Conservation (phyloP, 2,797 vertebrate species). For the Catharus ustulatus region DNA sequence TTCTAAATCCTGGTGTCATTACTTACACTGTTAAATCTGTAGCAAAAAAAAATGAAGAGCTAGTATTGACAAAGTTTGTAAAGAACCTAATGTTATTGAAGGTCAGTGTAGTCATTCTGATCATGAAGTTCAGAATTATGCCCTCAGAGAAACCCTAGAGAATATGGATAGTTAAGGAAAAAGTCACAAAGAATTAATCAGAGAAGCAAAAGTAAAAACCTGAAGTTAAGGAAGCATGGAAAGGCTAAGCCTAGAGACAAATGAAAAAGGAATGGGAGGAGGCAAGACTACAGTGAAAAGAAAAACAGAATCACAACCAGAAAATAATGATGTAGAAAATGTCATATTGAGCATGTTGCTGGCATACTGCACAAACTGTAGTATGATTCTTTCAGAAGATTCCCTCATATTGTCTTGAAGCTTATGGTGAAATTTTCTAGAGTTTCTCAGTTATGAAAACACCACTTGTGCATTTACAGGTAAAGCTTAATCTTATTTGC, state of each 20-base stretch:
- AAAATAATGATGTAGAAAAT: not conserved
- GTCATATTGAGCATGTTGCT: not conserved
- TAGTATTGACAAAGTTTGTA: slow-evolving; percentile 31
- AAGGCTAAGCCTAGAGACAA: slow-evolving; percentile 46
- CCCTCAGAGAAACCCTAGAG: slow-evolving; percentile 30
- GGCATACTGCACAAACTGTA: not conserved
- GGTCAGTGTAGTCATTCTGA: slow-evolving; percentile 44
- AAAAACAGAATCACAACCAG: not conserved
- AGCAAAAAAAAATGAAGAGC: not conserved
- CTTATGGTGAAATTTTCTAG: not conserved
- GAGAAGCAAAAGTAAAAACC: slow-evolving; percentile 24
- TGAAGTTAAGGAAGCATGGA: slow-evolving; percentile 32
- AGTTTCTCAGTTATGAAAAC: not conserved
- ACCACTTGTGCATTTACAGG: not conserved
- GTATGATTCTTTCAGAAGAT: not conserved
- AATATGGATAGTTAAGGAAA: not conserved
- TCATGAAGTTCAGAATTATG: slow-evolving; percentile 37
- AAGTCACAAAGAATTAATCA: slow-evolving; percentile 65
- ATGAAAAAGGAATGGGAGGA: not conserved
- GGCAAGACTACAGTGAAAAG: not conserved
- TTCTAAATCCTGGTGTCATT: not conserved
- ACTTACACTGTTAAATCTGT: not conserved
- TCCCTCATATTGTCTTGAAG: not conserved
- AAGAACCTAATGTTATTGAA: slow-evolving; percentile 13
- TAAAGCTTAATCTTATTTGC: not conserved